Evolutionary conservation across 2,113 vertebrate genomes (phyloP), one percentile per base, ranked within the genome.

Genomic region (Chitala chitala): DNA sequence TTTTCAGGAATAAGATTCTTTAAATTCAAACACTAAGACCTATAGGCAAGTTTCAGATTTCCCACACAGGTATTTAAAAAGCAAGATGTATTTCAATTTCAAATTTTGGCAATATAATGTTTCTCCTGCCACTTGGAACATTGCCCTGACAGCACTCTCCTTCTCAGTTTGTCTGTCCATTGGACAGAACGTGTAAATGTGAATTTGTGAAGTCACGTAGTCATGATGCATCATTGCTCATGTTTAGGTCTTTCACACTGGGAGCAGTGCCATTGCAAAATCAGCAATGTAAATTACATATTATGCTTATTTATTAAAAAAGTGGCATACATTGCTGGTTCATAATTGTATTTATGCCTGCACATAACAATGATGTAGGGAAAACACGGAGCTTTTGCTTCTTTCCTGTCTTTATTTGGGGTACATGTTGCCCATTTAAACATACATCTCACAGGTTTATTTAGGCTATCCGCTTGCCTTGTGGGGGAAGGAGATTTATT

Each of bases 401-500:
- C n/a, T n/a, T n/a, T n/a, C n/a, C n/a, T n/a, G n/a, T n/a, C n/a
- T n/a, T n/a, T n/a, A n/a, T n/a, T n/a, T n/a, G n/a, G n/a, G n/a
- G n/a, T n/a, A 38, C 33, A 36, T 40, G 12, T 31, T 24, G 9
- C 22, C 46, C 4, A 82, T 82, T 86, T 83, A 87, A 88, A 86
- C 86, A 80, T 78, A 77, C 70, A 50, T 84, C 79, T 83, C 76
- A 58, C 80, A 82, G 81, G 78, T 85, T 87, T 78, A 82, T 87
- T 85, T 84, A 80, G 80, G 81, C 82, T 85, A 77, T 78, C 69
- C 80, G 83, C 81, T 77, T 82, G 85, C 85, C 83, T 86, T 82
- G 83, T 77, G 83, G 86, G 83, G 85, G 79, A 81, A 85, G 80
- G 75, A 84, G 84, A 82, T 88, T 89, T 86, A 76, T 83, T 87